phyloP scores from a whole-genome alignment of 2,888 invertebrate genomes.

The Cantharis lateralis region DNA sequence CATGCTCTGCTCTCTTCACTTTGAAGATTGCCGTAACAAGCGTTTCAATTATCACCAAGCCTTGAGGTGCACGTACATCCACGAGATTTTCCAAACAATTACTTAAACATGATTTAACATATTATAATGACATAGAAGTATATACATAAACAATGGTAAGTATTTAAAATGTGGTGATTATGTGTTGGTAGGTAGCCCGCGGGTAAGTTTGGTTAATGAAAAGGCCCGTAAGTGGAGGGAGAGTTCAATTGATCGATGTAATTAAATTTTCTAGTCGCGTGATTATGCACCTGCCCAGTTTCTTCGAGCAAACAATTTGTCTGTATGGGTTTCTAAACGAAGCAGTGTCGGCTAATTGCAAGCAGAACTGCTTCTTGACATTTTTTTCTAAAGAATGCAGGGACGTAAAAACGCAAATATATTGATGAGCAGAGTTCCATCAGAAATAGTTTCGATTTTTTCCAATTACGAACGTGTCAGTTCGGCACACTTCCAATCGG shows the following conservation, averaged over 20 bases:
- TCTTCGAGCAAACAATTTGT: conserved; percentile 42
- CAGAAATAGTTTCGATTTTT: background rate
- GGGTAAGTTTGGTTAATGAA: conserved; percentile 36
- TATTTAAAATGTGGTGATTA: conserved; percentile 36
- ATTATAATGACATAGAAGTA: conserved; percentile 36
- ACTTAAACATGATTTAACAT: conserved; percentile 37
- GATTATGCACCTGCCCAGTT: conserved; percentile 40
- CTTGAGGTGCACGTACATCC: background rate
- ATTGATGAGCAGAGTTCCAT: background rate
- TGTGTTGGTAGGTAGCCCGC: conserved; percentile 23
- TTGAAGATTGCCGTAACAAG: background rate
- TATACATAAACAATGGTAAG: conserved; percentile 37
- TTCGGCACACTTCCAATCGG: background rate
- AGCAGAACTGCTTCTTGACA: conserved; percentile 28
- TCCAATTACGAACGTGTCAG: background rate
- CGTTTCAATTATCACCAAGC: background rate
- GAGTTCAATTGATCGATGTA: conserved; percentile 43
- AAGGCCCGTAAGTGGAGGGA: conserved; percentile 36
- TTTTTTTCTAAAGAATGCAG: background rate
- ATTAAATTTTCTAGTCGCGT: conserved; percentile 42
- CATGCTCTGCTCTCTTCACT: background rate
- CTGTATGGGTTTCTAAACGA: conserved; percentile 37
- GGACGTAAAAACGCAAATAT: background rate
- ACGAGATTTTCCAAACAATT: conserved; percentile 29
- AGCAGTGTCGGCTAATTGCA: conserved; percentile 30